Conservation (phyloP, 2,797 vertebrate species). For the Cottoperca gobio region DNA sequence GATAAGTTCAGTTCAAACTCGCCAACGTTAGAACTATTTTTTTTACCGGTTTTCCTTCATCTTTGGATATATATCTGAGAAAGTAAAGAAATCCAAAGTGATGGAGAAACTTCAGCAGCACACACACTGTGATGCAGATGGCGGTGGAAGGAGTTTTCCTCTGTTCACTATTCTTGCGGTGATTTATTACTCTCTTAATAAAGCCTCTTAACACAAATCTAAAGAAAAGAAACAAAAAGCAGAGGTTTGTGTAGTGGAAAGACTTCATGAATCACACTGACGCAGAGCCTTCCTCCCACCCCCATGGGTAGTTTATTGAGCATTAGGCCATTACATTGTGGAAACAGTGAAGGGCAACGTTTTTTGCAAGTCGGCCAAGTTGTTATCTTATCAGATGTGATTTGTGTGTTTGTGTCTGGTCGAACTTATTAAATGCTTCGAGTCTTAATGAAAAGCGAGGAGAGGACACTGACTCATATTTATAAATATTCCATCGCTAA, state of each 20-base stretch:
- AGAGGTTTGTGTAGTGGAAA: constrained; percentile 35
- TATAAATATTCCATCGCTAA: not conserved
- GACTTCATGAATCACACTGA: constrained; percentile 53
- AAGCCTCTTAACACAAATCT: constrained; percentile 58
- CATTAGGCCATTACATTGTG: constrained; percentile 29
- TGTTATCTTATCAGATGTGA: constrained; percentile 73
- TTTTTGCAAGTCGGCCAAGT: constrained; percentile 57
- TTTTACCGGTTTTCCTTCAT: constrained; percentile 4
- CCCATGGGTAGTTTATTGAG: constrained; percentile 29
- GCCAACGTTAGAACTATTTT: constrained; percentile 16
- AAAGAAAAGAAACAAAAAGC: constrained; percentile 58
- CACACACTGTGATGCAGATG: not conserved
- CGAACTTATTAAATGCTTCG: constrained; percentile 64
- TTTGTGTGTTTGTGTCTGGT: constrained; percentile 63
- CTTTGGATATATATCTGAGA: constrained; percentile 15
- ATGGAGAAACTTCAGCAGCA: not conserved
- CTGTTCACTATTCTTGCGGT: constrained; percentile 24
- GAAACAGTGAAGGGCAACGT: constrained; percentile 45
- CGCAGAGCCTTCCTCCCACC: not conserved
- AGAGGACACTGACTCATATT: constrained; percentile 29
- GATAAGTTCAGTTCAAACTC: constrained; percentile 1
- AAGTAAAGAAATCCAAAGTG: not conserved
- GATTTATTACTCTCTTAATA: constrained; percentile 71
- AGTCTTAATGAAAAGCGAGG: constrained; percentile 69
- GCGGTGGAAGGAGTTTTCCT: constrained; percentile 25